Conservation (phyloP, 1,140 invertebrate species). For the Diabrotica virgifera region DNA sequence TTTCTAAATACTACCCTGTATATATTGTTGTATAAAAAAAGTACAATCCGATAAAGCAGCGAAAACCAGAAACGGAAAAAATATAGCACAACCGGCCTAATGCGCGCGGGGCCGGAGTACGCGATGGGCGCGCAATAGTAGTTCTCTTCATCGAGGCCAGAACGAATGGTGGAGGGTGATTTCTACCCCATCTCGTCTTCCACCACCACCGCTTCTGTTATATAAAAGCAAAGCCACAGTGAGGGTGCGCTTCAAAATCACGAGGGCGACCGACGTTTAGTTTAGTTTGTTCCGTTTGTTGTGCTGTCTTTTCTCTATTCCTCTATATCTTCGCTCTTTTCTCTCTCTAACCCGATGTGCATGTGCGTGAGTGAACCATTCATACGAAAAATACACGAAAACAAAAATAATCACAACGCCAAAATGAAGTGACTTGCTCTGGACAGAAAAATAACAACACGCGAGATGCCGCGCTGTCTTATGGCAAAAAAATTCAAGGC, state of each 20-base stretch:
- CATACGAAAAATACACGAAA: background rate
- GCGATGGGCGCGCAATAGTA: slow-evolving; percentile 13
- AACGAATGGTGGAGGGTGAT: slow-evolving; percentile 22
- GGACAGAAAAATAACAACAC: background rate
- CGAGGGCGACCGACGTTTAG: slow-evolving; percentile 55
- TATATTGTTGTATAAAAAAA: too few relatives aligned
- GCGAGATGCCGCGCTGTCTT: slow-evolving; percentile 76
- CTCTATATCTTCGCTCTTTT: slow-evolving; percentile 35
- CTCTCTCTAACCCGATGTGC: slow-evolving; percentile 12
- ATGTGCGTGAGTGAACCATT: slow-evolving; percentile 10
- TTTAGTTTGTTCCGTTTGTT: slow-evolving; percentile 49
- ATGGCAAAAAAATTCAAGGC: slow-evolving; percentile 91
- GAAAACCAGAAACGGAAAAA: background rate
- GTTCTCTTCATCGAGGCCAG: background rate
- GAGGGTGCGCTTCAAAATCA: slow-evolving; percentile 50
- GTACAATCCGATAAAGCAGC: too few relatives aligned
- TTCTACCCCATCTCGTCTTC: slow-evolving; percentile 22
- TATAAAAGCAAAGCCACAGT: slow-evolving; percentile 50
- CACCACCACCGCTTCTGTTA: slow-evolving; percentile 31
- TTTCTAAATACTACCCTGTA: too few relatives aligned
- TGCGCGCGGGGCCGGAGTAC: slow-evolving; percentile 11
- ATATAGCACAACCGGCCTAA: slow-evolving; percentile 13
- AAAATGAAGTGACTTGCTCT: slow-evolving; percentile 13
- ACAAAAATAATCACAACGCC: background rate
- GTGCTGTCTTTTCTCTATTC: slow-evolving; percentile 46